Percentiles rank a stretch among this genome's conserved stretches.
phyloP scores from a whole-genome alignment of 1,140 invertebrate species.

The Bombus confusus region DNA sequence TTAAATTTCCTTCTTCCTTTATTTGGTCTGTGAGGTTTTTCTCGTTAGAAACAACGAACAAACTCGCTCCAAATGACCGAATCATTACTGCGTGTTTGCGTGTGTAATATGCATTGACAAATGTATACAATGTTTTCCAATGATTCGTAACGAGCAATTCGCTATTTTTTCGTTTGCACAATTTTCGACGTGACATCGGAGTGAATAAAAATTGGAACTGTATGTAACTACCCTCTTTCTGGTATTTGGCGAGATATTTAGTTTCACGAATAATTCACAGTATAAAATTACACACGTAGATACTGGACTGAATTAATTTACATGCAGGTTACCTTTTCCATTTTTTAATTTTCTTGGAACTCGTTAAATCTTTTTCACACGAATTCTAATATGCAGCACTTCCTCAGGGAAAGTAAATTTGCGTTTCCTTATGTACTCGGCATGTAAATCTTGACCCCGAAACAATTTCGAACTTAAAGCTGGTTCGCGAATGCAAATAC shows the following conservation, averaged over 20 bases:
- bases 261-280: not conserved
- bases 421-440: not conserved
- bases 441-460: conserved; percentile 25
- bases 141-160: not conserved
- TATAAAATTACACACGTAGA: no score
- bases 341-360: not conserved
- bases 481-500: conserved; percentile 20
- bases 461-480: conserved; percentile 18
- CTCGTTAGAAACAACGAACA: not conserved
- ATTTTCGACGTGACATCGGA: not conserved
- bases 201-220: not conserved
- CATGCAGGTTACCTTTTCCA: not conserved
- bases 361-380: not conserved
- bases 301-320: not conserved
- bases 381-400: not conserved
- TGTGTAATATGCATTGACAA: not conserved
- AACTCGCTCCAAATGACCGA: not conserved
- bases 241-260: not conserved
- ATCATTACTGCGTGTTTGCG: not conserved
- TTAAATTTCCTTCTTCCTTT: not conserved
- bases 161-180: not conserved
- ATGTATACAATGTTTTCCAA: not conserved
- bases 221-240: not conserved
- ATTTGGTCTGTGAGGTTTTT: not conserved
- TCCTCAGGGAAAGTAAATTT: not conserved